Evolutionary conservation across 2,113 vertebrate genomes (phyloP).

Genomic region (Lonchura striata): DNA sequence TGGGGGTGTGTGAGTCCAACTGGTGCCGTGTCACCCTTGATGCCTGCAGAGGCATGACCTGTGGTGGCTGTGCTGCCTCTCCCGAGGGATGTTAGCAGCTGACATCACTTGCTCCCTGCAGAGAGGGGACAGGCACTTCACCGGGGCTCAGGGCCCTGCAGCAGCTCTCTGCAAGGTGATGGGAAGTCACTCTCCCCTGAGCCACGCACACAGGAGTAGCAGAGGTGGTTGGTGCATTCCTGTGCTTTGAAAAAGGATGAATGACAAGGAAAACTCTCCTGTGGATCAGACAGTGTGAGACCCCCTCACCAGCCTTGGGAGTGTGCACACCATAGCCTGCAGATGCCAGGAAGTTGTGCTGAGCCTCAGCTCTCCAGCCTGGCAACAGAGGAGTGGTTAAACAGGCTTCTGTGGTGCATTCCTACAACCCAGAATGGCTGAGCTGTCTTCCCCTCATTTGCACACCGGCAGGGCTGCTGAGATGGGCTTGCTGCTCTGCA

Average conservation of each 20-base stretch:
- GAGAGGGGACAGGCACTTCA: neutral
- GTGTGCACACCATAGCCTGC: rapidly evolving
- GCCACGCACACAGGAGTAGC: neutral
- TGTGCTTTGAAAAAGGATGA: neutral
- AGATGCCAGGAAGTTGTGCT: rapidly evolving
- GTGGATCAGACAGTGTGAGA: neutral
- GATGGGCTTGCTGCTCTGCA: neutral
- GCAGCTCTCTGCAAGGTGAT: neutral
- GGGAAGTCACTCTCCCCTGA: neutral
- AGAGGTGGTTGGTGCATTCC: rapidly evolving
- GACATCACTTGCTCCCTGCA: neutral
- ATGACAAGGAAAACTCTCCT: neutral
- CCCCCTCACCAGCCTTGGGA: rapidly evolving
- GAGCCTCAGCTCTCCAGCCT: neutral
- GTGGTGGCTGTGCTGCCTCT: neutral
- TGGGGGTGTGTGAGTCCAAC: rapidly evolving
- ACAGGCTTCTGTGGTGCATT: neutral
- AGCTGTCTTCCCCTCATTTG: neutral
- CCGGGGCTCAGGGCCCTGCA: neutral
- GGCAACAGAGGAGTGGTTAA: neutral
- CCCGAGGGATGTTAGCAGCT: neutral
- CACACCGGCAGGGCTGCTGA: neutral
- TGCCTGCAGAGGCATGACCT: neutral
- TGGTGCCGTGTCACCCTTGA: rapidly evolving
- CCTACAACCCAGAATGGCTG: neutral